These are phyloP conservation scores for Triops longicaudatus DNA, from an alignment of 1,140 invertebrate genomes.

Conservation along the genomic window DNA sequence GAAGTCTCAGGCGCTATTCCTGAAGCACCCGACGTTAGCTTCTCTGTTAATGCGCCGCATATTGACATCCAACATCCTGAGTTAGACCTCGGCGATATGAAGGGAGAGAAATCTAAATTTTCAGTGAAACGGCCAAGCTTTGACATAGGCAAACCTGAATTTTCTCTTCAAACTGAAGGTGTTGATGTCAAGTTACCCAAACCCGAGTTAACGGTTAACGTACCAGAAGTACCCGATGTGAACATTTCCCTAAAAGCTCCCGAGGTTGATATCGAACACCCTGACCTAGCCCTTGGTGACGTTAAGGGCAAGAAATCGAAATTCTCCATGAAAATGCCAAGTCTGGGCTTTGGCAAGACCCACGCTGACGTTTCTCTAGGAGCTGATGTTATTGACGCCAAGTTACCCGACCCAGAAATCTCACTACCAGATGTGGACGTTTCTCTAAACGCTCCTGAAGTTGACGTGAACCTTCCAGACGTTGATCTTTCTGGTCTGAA, in stretches of 20 bases:
- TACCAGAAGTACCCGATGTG: not conserved
- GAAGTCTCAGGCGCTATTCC: not conserved
- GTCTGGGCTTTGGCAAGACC: not conserved
- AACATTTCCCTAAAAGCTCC: not conserved
- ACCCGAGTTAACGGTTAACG: not conserved
- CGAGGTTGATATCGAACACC: not conserved
- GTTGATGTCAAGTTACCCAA: constrained; percentile 13
- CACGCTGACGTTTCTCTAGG: not conserved
- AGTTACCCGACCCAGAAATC: too few species aligned
- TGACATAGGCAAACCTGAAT: not conserved
- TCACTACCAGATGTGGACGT: not conserved
- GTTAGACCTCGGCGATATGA: not conserved
- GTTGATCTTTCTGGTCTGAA: constrained; percentile 16
- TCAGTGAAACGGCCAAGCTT: not conserved
- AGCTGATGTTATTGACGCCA: too few species aligned
- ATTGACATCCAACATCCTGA: not conserved
- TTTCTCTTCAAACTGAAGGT: not conserved
- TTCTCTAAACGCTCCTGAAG: not conserved
- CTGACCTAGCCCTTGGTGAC: not conserved
- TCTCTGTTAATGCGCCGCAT: not conserved
- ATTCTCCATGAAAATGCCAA: not conserved
- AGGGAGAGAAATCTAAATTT: constrained; percentile 19
- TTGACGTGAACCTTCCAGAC: not conserved
- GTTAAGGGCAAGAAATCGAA: not conserved
- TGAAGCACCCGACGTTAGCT: not conserved